These are phyloP conservation scores for Apodemus speciosus DNA, from an alignment of 2,113 vertebrate species.

Conservation along the genomic window DNA sequence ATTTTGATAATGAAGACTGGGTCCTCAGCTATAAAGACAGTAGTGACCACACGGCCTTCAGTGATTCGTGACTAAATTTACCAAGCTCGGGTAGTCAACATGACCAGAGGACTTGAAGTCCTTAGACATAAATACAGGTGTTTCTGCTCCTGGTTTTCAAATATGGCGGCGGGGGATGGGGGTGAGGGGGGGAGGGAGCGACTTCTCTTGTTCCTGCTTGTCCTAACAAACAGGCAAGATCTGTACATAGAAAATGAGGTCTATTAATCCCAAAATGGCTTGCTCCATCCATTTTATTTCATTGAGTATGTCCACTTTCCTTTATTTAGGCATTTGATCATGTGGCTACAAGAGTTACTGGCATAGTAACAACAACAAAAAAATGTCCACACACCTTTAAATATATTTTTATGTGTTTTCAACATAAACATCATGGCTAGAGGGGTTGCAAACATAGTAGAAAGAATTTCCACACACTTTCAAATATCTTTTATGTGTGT, in stretches of 20 bases:
- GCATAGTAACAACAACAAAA: neutral
- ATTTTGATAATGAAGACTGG: neutral
- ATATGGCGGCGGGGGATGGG: neutral
- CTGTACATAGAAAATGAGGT: neutral
- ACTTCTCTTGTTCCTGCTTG: neutral
- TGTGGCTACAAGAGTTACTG: neutral
- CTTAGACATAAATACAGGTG: neutral
- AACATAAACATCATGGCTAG: neutral
- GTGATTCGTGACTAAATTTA: neutral
- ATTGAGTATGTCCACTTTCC: neutral
- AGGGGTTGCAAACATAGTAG: neutral
- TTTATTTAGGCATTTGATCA: neutral
- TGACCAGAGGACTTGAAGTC: neutral
- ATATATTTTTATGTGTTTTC: neutral
- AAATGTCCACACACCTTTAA: neutral
- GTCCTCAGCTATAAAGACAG: neutral
- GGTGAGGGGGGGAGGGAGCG: too few species aligned
- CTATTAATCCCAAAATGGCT: neutral
- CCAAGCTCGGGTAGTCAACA: neutral
- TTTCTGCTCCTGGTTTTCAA: neutral
- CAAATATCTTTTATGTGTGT: neutral
- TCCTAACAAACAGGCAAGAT: neutral
- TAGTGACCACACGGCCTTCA: neutral
- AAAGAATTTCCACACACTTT: neutral
- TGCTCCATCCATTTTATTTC: neutral